These are phyloP conservation scores for Remorina albescens DNA, from an alignment of 2,797 vertebrate genomes.

Conservation along the genomic window DNA sequence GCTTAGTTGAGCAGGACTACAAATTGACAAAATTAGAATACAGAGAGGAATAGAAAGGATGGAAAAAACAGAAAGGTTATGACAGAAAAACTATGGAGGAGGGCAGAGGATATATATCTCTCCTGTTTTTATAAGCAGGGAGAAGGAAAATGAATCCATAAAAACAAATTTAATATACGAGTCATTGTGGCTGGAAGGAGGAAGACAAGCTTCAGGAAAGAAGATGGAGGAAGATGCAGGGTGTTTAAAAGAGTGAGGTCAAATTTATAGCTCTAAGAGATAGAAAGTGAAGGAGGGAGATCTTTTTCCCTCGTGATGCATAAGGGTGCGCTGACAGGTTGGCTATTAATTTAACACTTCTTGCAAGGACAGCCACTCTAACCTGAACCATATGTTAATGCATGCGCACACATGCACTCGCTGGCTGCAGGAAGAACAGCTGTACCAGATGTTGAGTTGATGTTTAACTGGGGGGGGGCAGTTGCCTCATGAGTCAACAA, in stretches of 20 bases:
- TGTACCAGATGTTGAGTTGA: conserved; percentile 66
- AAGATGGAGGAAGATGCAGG: conserved; percentile 29
- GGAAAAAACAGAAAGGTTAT: background rate
- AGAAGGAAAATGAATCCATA: conserved; percentile 44
- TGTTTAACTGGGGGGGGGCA: conserved; percentile 57
- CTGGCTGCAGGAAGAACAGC: conserved; percentile 52
- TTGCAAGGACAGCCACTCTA: conserved; percentile 59
- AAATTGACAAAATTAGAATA: conserved; percentile 46
- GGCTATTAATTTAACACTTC: conserved; percentile 69
- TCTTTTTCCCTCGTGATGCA: conserved; percentile 17
- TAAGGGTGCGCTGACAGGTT: conserved; percentile 56
- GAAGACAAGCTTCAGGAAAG: conserved; percentile 26
- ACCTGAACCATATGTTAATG: conserved; percentile 66
- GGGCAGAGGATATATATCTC: conserved; percentile 24
- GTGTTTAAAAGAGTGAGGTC: conserved; percentile 41
- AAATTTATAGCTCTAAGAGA: conserved; percentile 53
- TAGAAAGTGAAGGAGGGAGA: conserved; percentile 14
- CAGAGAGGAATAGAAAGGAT: background rate
- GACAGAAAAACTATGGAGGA: conserved; percentile 12
- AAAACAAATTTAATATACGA: conserved; percentile 56
- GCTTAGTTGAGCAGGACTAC: conserved; percentile 10
- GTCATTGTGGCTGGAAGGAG: conserved; percentile 27
- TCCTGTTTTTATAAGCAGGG: conserved; percentile 42
- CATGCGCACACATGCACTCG: conserved; percentile 27
- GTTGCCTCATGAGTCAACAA: conserved; percentile 61